Percentiles rank a stretch among this genome's conserved stretches.
phyloP scores from a whole-genome alignment of 2,113 vertebrate genomes.

The Pituophis catenifer region DNA sequence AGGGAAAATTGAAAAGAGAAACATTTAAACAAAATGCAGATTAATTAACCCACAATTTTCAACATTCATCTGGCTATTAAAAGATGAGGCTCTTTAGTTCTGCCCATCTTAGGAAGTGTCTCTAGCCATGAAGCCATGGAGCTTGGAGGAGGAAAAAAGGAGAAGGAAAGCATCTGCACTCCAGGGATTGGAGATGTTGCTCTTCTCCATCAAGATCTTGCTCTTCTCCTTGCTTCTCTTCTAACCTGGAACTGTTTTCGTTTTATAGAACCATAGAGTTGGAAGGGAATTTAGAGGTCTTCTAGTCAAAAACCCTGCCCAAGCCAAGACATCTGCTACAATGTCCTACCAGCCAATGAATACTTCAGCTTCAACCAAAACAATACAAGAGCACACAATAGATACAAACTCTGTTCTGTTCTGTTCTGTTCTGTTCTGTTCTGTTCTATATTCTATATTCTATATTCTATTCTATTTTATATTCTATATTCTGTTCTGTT shows the following conservation, averaged over 20 bases:
- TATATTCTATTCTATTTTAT: too few relatives aligned
- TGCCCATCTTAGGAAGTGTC: background rate
- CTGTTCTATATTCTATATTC: too few relatives aligned
- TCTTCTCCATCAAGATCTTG: background rate
- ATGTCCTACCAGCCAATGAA: too few relatives aligned
- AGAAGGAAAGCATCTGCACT: background rate
- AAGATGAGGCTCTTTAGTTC: background rate
- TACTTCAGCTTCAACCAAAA: too few relatives aligned
- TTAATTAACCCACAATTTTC: constrained; percentile 48
- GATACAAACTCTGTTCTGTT: too few relatives aligned
- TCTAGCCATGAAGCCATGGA: background rate
- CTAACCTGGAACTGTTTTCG: background rate
- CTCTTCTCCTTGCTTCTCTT: constrained; percentile 4
- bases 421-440: too few relatives aligned
- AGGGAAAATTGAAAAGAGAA: constrained; percentile 40
- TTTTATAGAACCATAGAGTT: background rate
- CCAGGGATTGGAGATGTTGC: background rate
- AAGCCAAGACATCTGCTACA: background rate
- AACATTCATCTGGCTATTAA: constrained; percentile 19
- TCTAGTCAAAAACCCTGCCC: background rate
- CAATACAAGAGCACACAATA: too few relatives aligned
- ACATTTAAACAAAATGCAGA: constrained; percentile 46
- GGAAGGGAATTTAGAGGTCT: background rate
- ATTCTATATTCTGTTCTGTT: too few relatives aligned
- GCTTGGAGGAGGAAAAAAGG: background rate